Evolutionary conservation across 2,113 vertebrate species (phyloP), one percentile per base, ranked within the genome.

Genomic region (Brachyhypopomus gauderio): DNA sequence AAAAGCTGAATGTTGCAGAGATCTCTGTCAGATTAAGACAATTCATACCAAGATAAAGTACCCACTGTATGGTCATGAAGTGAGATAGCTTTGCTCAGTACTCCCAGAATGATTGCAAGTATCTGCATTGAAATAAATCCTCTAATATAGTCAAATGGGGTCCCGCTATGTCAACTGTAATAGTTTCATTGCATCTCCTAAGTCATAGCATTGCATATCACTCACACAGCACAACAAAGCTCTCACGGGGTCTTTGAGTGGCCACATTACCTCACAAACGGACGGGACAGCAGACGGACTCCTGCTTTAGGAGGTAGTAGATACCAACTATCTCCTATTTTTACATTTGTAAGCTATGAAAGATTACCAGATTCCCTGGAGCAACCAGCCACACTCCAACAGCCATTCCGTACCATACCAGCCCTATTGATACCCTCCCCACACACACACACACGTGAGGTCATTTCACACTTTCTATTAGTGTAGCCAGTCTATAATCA

Each of bases 401-500:
- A 34, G 48, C 52, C 62, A 52, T 73, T 58, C 34, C 20, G 45
- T 59, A 59, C 48, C 38, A 52, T 7, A 17, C 25, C 55, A 20
- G 11, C 77, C 67, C 59, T 67, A 66, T 77, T 71, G 48, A 41
- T 69, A 80, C 52, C 41, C 27, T 14, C 58, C 63, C 60, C 36
- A 75, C 34, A 72, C 64, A 64, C 59, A 77, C n/a, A 12, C 23
- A 72, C 80, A 23, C 30, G 75, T 23, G 70, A 70, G 71, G 71
- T 72, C 76, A 79, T 59, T 77, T 81, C 74, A 75, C 72, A 79
- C 22, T 70, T 30, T 77, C 77, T 85, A 77, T 84, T 80, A 75
- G 36, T 79, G 77, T 83, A 70, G 56, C 36, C 30, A 62, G 78
- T 71, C 79, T 82, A 83, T 84, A 83, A 84, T 85, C 77, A 84